These are phyloP conservation scores for Dallia pectoralis DNA, from an alignment of 2,797 vertebrate species.

Conservation along the genomic window DNA sequence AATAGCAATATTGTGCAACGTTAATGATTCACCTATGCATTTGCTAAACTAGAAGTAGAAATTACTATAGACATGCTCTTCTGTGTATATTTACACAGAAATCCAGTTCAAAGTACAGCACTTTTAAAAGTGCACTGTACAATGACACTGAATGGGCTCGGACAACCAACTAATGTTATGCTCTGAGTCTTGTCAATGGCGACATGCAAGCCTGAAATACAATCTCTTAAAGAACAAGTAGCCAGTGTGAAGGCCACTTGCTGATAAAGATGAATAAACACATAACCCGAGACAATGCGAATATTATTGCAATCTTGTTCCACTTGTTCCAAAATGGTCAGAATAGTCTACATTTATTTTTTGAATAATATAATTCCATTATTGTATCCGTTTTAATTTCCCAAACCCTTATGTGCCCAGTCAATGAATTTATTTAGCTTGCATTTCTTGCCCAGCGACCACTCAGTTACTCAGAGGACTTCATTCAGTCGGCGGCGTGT, in stretches of 20 bases:
- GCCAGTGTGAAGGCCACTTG: not conserved
- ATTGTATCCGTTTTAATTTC: not conserved
- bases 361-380: not conserved
- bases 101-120: not conserved
- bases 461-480: slow-evolving; percentile 29
- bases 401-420: not conserved
- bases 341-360: not conserved
- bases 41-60: too few relatives aligned
- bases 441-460: slow-evolving; percentile 1
- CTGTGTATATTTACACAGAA: not conserved
- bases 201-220: slow-evolving; percentile 6
- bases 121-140: too few relatives aligned
- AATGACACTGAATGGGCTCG: too few relatives aligned
- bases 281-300: not conserved
- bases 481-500: slow-evolving; percentile 16
- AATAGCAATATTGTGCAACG: not conserved
- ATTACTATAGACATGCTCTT: not conserved
- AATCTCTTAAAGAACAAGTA: not conserved
- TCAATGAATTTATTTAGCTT: not conserved
- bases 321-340: not conserved
- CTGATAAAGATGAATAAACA: not conserved
- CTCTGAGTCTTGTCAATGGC: slow-evolving; percentile 9
- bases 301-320: not conserved
- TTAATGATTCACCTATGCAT: not conserved
- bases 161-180: not conserved